Conservation (phyloP, 2,888 invertebrate species). For the Brenthis ino region DNA sequence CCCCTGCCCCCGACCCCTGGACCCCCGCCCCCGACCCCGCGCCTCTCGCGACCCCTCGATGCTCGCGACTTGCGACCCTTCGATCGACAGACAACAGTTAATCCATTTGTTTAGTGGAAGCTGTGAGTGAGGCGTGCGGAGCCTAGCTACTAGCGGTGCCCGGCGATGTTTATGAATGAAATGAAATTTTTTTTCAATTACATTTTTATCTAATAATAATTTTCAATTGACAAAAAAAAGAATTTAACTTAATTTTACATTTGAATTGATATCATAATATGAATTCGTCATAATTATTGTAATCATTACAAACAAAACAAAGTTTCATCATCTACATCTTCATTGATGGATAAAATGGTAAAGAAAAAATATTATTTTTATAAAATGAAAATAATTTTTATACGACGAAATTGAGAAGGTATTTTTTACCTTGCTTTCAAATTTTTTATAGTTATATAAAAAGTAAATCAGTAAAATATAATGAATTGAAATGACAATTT, state of each 20-base stretch:
- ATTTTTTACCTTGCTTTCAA: not conserved
- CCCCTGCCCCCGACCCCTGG: slow-evolving; percentile 58
- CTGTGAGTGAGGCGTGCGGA: slow-evolving; percentile 66
- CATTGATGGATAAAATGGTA: too few relatives aligned
- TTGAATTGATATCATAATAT: too few relatives aligned
- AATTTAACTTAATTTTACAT: too few relatives aligned
- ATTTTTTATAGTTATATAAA: not conserved
- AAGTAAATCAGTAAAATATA: not conserved
- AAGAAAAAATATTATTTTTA: too few relatives aligned
- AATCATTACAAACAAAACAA: too few relatives aligned
- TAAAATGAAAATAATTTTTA: too few relatives aligned
- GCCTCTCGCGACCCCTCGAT: not conserved
- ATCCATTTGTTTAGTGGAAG: slow-evolving; percentile 76
- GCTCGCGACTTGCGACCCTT: not conserved
- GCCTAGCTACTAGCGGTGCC: slow-evolving; percentile 59
- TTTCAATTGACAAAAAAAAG: too few relatives aligned
- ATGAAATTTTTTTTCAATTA: too few relatives aligned
- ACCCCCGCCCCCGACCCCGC: not conserved
- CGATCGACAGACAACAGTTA: slow-evolving; percentile 60
- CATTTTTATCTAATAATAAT: too few relatives aligned
- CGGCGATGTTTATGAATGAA: slow-evolving; percentile 42
- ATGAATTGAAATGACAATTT: slow-evolving; percentile 1
- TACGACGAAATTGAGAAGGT: too few relatives aligned
- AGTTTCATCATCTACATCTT: too few relatives aligned
- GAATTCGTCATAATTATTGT: too few relatives aligned